These are phyloP conservation scores for Athrips mouffetella DNA, from an alignment of 2,888 invertebrate genomes.

Conservation along the genomic window DNA sequence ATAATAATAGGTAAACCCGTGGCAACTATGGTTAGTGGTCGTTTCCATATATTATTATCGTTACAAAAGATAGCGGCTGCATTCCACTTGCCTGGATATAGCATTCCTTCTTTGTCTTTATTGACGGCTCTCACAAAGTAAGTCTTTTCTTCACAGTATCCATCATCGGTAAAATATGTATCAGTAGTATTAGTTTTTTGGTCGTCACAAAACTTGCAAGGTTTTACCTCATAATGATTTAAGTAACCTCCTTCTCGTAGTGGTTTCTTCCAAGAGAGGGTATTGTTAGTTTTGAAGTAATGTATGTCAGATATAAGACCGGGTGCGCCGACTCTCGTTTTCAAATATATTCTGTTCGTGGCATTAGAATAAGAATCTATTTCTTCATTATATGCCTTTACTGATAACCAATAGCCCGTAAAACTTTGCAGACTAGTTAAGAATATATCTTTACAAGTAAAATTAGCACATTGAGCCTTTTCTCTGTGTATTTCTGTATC, in stretches of 20 bases:
- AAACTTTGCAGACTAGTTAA: not conserved
- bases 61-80: not conserved
- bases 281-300: not conserved
- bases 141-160: not conserved
- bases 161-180: not conserved
- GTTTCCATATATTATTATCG: not conserved
- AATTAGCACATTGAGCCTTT: not conserved
- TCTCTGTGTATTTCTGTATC: not conserved
- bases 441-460: not conserved
- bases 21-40: not conserved
- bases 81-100: not conserved
- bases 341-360: not conserved
- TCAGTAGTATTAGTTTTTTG: not conserved
- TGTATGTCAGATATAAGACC: not conserved
- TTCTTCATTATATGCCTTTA: not conserved
- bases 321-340: not conserved
- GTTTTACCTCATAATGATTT: not conserved
- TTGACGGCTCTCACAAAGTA: slow-evolving; percentile 30
- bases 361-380: not conserved
- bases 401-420: not conserved
- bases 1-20: too few relatives aligned
- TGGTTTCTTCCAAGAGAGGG: not conserved
- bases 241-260: not conserved
- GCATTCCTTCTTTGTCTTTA: not conserved
- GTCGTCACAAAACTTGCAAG: not conserved